These are phyloP conservation scores for Saccopteryx leptura DNA, from an alignment of 2,113 vertebrate genomes.

Conservation along the genomic window DNA sequence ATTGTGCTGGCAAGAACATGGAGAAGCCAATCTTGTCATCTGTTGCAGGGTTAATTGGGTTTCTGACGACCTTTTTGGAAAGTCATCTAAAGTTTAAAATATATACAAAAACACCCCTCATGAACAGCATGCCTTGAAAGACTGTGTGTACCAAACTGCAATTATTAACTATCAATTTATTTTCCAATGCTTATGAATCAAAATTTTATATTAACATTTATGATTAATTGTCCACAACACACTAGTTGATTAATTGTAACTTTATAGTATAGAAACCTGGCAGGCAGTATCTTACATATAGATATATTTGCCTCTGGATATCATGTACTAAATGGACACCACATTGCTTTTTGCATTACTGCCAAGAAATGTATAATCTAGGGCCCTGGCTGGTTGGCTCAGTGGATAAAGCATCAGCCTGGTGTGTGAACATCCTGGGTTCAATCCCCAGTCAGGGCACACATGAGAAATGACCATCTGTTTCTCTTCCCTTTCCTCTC, in stretches of 20 bases:
- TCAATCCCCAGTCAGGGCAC: too few species aligned
- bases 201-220: not conserved
- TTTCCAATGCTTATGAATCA: conserved; percentile 32
- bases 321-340: not conserved
- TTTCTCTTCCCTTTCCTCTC: too few species aligned
- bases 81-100: not conserved
- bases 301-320: not conserved
- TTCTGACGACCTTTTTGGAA: not conserved
- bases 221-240: not conserved
- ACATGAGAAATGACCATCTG: too few species aligned
- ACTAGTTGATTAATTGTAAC: not conserved
- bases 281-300: not conserved
- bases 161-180: conserved; percentile 48
- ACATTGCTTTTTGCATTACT: not conserved
- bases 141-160: not conserved
- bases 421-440: too few species aligned
- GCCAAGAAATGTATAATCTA: not conserved
- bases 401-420: too few species aligned
- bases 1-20: not conserved
- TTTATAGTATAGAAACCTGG: conserved; percentile 1
- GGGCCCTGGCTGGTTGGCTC: too few species aligned
- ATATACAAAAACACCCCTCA: not conserved
- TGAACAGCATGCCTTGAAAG: not conserved
- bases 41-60: not conserved
- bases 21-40: not conserved